phyloP scores from a whole-genome alignment of 2,888 invertebrate genomes.

The Empis livida region DNA sequence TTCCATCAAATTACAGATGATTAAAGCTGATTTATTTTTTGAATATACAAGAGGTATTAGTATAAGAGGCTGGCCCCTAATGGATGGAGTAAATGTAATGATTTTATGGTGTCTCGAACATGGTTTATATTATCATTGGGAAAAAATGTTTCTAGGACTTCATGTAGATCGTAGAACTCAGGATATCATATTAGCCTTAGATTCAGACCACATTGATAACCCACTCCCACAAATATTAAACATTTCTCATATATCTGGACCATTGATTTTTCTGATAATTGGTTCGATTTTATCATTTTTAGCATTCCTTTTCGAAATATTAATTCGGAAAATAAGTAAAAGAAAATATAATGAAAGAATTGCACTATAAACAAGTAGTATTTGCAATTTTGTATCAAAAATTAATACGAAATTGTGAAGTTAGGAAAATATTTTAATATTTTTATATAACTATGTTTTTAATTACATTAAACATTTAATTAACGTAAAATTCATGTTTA shows the following conservation, averaged over 20 bases:
- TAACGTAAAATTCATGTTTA: no score
- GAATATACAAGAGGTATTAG: neutral
- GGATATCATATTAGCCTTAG: neutral
- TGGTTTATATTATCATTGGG: neutral
- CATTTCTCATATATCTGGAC: neutral
- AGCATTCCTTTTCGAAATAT: neutral
- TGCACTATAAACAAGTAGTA: no score
- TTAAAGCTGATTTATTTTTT: neutral
- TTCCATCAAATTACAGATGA: neutral
- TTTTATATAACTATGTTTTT: no score
- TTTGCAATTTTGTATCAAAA: no score
- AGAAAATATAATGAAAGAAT: no score
- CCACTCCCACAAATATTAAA: neutral
- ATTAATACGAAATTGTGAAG: no score
- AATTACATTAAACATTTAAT: no score
- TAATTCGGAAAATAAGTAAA: neutral
- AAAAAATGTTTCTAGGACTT: neutral
- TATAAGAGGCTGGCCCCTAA: neutral
- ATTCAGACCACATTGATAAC: neutral
- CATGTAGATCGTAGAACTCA: neutral
- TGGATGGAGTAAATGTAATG: neutral
- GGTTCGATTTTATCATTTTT: neutral
- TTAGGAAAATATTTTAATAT: no score
- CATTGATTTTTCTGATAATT: neutral
- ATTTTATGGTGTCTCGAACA: neutral